phyloP scores from a whole-genome alignment of 2,113 vertebrate genomes.

The Casuarius casuarius region DNA sequence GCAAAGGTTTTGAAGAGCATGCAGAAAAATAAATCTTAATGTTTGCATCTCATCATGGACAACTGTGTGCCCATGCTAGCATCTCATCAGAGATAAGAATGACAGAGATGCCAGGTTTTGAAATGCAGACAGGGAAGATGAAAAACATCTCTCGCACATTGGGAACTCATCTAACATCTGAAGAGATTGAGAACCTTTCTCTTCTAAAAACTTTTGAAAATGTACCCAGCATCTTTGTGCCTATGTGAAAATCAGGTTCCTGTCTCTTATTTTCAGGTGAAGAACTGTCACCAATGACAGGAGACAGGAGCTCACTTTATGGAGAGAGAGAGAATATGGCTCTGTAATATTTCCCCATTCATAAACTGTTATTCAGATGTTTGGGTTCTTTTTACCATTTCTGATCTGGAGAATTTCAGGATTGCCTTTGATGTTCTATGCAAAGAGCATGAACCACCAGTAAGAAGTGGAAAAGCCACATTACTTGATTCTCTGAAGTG shows the following conservation, averaged over 20 bases:
- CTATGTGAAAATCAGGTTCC: background rate
- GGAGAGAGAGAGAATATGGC: background rate
- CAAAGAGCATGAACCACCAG: background rate
- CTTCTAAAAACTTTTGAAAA: background rate
- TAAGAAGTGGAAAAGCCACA: constrained; percentile 28
- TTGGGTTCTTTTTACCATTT: background rate
- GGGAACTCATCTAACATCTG: background rate
- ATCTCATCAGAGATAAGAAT: background rate
- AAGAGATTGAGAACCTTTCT: background rate
- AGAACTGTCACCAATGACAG: background rate
- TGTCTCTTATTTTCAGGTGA: background rate
- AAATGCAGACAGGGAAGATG: background rate
- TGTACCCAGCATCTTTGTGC: background rate
- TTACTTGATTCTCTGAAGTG: constrained; percentile 34
- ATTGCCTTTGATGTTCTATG: background rate
- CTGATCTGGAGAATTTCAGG: background rate
- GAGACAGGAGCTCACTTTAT: background rate
- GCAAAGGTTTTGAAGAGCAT: background rate
- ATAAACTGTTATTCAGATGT: background rate
- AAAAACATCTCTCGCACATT: background rate
- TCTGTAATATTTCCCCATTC: background rate
- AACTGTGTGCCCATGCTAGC: background rate
- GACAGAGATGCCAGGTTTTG: background rate
- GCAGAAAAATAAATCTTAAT: background rate
- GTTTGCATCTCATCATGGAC: background rate